Base-by-base conservation (phyloP, 2,113 vertebrate genomes). In the Lates calcarifer region DNA sequence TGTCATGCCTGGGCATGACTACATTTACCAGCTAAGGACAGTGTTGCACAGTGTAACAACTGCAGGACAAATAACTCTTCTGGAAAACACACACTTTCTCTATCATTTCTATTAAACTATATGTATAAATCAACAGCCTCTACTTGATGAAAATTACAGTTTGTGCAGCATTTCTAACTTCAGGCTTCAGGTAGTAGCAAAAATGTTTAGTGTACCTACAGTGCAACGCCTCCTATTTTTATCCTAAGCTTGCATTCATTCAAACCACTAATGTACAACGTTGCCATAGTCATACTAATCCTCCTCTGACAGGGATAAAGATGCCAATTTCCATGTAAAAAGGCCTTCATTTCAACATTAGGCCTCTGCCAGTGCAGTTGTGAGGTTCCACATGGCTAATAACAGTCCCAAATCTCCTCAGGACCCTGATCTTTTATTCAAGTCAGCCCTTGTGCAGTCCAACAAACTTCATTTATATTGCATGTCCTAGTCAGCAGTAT, bases 391-490 rank as follows among this genome's bases (percentile, higher is more conserved):
- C 90, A 76, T 81, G 91, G 92, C 89, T 92, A 93, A 93, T 92
- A 92, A 91, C 89, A 77, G 78, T 79, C 81, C 77, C 13, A 78
- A 82, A 90, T 92, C 90, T 92, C 91, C 89, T 90, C 89, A 85
- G 92, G 92, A 92, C 90, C 89, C 91, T 89, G 89, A 89, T 91
- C 86, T 94, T 90, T 92, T 89, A 90, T 92, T 92, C 91, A 89
- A 91, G 84, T 85, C 90, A 90, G 90, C 87, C 90, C 87, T 87
- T 83, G 89, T 88, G 88, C 91, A 86, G 92, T 92, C 87, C 86
- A 88, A 90, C 90, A 90, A 94, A 94, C 93, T 93, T 94, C 93
- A 93, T 94, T 93, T 93, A 94, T 94, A 94, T 93, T 93, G 88
- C 90, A 94, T 89, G 89, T 90, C 87, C 86, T 85, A 90, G 92